A percentile compares a stretch with the other conserved stretches of the same genome.
phyloP scores from a whole-genome alignment of 2,797 vertebrate species.

The Galagoides demidoff region DNA sequence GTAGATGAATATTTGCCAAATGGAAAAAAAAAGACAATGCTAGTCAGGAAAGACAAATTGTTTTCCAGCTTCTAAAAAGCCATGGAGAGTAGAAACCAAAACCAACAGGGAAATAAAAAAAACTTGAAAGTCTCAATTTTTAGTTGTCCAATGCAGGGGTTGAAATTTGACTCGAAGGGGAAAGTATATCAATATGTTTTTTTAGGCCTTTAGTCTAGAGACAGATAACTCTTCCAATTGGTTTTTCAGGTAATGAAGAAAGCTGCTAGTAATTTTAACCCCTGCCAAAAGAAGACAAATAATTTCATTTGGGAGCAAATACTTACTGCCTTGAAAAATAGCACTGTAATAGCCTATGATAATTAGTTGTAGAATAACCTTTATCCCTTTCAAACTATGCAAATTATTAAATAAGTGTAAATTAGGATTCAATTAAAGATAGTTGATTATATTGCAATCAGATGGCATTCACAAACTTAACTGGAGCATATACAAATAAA shows the following conservation, averaged over 20 bases:
- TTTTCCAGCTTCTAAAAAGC: constrained; percentile 80
- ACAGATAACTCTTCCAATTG: constrained; percentile 72
- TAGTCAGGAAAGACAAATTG: constrained; percentile 73
- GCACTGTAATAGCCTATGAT: constrained; percentile 88
- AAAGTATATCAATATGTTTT: constrained; percentile 70
- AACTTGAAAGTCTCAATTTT: constrained; percentile 87
- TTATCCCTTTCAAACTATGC: constrained; percentile 90
- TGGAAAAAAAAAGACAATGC: constrained; percentile 64
- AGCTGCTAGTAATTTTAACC: constrained; percentile 83
- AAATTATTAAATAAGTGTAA: constrained; percentile 89
- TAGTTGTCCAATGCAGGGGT: constrained; percentile 79
- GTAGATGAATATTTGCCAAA: constrained; percentile 80
- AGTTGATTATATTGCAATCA: constrained; percentile 86
- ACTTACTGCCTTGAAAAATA: constrained; percentile 89
- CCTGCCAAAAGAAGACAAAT: constrained; percentile 82
- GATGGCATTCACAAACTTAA: constrained; percentile 87
- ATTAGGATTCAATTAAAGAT: constrained; percentile 87
- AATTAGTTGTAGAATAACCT: constrained; percentile 88
- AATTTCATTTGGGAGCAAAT: constrained; percentile 85
- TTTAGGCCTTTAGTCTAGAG: constrained; percentile 68
- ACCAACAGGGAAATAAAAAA: constrained; percentile 73
- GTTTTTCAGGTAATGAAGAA: constrained; percentile 76
- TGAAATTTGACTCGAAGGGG: constrained; percentile 72
- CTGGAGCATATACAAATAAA: constrained; percentile 87
- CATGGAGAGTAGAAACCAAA: constrained; percentile 80